Percentiles rank a stretch among this genome's conserved stretches.
phyloP scores from a whole-genome alignment of 2,888 invertebrate species.

The Idaea biselata region DNA sequence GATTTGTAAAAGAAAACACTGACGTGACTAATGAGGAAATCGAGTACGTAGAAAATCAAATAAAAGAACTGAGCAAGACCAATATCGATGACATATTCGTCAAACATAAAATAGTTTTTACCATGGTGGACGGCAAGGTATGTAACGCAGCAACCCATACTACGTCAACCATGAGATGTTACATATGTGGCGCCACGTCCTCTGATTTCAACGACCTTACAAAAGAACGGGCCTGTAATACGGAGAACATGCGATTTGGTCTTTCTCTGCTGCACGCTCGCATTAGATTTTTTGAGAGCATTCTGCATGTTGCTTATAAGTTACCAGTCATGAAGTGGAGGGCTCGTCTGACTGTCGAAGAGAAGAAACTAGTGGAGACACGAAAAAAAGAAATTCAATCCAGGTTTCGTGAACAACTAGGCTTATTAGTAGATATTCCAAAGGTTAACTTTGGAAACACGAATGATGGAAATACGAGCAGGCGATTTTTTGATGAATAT shows the following conservation, averaged over 20 bases:
- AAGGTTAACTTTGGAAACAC: slow-evolving; percentile 36
- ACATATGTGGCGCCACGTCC: slow-evolving; percentile 26
- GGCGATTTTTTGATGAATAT: too few relatives aligned
- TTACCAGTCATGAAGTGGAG: slow-evolving; percentile 24
- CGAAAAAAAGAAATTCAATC: slow-evolving; percentile 25
- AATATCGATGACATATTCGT: slow-evolving; percentile 9
- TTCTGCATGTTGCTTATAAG: slow-evolving; percentile 12
- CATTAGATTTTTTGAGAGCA: slow-evolving; percentile 25
- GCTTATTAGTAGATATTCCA: slow-evolving; percentile 31
- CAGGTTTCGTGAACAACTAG: slow-evolving; percentile 24
- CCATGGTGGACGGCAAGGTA: slow-evolving; percentile 44
- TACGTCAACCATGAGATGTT: slow-evolving; percentile 40
- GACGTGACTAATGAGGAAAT: slow-evolving; percentile 26
- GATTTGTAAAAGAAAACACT: slow-evolving; percentile 14
- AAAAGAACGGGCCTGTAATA: slow-evolving; percentile 5
- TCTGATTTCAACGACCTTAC: slow-evolving; percentile 23
- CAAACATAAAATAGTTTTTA: slow-evolving; percentile 28
- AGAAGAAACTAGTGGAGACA: slow-evolving; percentile 14
- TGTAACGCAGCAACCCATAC: too few relatives aligned
- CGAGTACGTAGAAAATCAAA: slow-evolving; percentile 14
- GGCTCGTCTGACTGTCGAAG: slow-evolving; percentile 15
- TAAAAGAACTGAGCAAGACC: slow-evolving; percentile 9
- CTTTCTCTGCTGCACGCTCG: slow-evolving; percentile 26
- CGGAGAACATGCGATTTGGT: slow-evolving; percentile 18
- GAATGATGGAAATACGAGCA: slow-evolving; percentile 41